phyloP scores from a whole-genome alignment of 2,797 vertebrate species.

The Bucorvus abyssinicus region DNA sequence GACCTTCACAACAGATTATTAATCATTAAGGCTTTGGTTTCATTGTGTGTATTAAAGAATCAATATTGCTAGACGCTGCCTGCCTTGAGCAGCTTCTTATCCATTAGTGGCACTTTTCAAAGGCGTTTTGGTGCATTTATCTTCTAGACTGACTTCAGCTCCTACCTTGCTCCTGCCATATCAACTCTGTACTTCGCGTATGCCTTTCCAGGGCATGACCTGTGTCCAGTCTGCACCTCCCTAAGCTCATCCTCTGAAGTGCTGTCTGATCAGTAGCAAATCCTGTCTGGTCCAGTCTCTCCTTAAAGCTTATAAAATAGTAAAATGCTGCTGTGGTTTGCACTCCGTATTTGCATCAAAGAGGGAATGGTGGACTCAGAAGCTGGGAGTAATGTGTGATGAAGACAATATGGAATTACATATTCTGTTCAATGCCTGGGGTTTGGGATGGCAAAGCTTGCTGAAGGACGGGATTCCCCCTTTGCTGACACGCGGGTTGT shows the following conservation, averaged over 20 bases:
- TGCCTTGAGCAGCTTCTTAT: constrained; percentile 2
- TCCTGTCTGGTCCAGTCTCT: not conserved
- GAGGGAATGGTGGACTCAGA: not conserved
- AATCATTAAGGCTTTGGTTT: constrained; percentile 43
- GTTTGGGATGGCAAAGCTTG: not conserved
- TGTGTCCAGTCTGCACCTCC: not conserved
- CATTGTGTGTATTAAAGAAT: constrained; percentile 18
- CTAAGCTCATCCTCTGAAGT: not conserved
- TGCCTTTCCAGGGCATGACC: not conserved
- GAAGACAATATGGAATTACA: not conserved
- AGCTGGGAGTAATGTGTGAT: not conserved
- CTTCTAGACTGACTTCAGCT: not conserved
- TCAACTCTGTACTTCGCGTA: not conserved
- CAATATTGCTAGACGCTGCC: not conserved
- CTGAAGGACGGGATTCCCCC: not conserved
- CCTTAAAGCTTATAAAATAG: not conserved
- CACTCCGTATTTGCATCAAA: not conserved
- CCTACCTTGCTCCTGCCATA: not conserved
- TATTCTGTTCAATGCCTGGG: not conserved
- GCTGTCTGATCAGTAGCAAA: not conserved
- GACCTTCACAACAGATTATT: constrained; percentile 44
- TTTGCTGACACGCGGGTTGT: not conserved
- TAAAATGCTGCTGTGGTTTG: not conserved
- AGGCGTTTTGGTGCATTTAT: not conserved
- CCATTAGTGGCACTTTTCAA: not conserved